Evolutionary conservation across 1,140 invertebrate genomes (phyloP).

Genomic region (Drosophila insularis): DNA sequence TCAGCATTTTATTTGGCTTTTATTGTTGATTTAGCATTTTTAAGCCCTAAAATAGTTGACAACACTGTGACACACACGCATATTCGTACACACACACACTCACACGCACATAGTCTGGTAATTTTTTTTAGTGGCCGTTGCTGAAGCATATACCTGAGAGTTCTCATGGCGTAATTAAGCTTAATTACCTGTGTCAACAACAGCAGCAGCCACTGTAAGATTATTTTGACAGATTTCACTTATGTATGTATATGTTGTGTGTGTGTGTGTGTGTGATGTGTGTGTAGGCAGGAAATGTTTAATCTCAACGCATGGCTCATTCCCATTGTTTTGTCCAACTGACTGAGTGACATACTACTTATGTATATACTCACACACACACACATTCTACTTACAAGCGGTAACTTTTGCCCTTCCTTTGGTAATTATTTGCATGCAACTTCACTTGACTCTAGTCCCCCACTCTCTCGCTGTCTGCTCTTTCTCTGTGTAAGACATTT

Average conservation of each 20-base stretch:
- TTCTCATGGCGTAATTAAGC: slow-evolving; percentile 73
- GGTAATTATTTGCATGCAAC: slow-evolving; percentile 79
- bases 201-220: slow-evolving; percentile 25
- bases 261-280: slow-evolving; percentile 24
- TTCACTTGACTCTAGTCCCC: slow-evolving; percentile 23
- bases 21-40: not conserved
- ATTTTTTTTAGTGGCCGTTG: slow-evolving; percentile 40
- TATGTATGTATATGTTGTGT: slow-evolving; percentile 30
- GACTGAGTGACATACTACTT: slow-evolving; percentile 19
- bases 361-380: not conserved
- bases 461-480: not conserved
- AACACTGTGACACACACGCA: not conserved
- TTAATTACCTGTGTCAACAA: slow-evolving; percentile 73
- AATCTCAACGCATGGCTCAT: slow-evolving; percentile 45
- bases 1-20: too few species aligned
- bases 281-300: slow-evolving; percentile 72
- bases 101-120: slow-evolving; percentile 21
- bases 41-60: not conserved
- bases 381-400: not conserved
- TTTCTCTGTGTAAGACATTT: slow-evolving; percentile 50
- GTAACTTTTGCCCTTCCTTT: slow-evolving; percentile 49
- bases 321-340: slow-evolving; percentile 46
- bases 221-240: slow-evolving; percentile 78
- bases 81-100: too few species aligned
- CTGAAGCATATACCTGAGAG: slow-evolving; percentile 33